Base-by-base conservation (phyloP, 2,888 invertebrate species). In the Sabatieria punctata region DNA sequence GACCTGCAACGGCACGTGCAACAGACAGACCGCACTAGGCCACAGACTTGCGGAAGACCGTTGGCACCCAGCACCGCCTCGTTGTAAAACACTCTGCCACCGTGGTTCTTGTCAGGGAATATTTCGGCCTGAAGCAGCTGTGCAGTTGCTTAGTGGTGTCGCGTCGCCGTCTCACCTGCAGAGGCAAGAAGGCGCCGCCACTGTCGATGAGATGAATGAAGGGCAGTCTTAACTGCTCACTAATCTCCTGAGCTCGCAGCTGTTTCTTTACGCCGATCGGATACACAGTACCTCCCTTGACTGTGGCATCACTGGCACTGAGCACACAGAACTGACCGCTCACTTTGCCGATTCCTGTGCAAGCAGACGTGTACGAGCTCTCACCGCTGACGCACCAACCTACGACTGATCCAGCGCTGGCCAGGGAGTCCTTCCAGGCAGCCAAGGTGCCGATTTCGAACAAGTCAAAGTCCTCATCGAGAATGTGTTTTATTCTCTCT, bases 171-270 rank as follows among this genome's bases (percentile, higher is more conserved):
- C 45, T 52, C 51, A 70, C 69, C 63, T 73, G 73, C 37, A 72
- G 51, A 15, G 72, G 72, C 18, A 73, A 61, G 54, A 69, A 73
- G 2, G 70, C 73, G 18, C 73, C 73, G 21, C 70, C 72, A 43
- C 68, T 68, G 53, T 73, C 73, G 2, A 72, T 68, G 15, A 72
- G 54, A 54, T 68, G 68, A 30, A 72, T 61, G 39, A 60, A 61
- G 2, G 73, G 72, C 13, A 73, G 52, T 2, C 61, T 49, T 49
- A 69, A 66, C 45, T 63, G 58, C 6, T 8, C n/a, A 2, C 68
- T 65, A 25, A 71, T 65, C 52, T 69, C 66, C 49, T 70, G 68
- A 4, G 59, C 57, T 47, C 71, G 50, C 6, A 70, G 56, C 11
- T 8, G 15, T 21, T 47, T 47, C 27, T 30, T 42, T 6, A 47